Evolutionary conservation across 2,113 vertebrate genomes (phyloP), one percentile per base, ranked within the genome.

Genomic region (Galeopterus variegatus): DNA sequence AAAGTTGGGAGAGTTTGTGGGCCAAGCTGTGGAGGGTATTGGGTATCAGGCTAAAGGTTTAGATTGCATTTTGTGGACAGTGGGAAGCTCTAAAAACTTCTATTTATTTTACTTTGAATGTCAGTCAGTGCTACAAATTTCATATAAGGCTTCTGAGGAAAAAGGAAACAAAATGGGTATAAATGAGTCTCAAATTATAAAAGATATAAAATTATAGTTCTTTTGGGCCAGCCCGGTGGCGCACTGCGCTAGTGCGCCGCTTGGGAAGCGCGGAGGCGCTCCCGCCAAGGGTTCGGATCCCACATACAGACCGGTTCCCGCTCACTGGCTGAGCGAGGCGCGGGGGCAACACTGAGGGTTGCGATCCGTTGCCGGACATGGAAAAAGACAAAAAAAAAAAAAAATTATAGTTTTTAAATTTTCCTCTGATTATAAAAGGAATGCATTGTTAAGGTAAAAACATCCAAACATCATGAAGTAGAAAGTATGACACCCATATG

Each of bases 141-240:
- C 58, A 45, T 50, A n/a, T 80, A 73, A 93, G 33, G 54, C 17
- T 90, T 90, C 21, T 62, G 41, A 95, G 67, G 81, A 54, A 58
- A 86, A 86, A 87, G 81, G 45, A 56, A 85, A 75, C 48, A 85
- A 89, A 75, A 60, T 79, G 31, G 81, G 9, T 84, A 13, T 85
- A 33, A 85, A 28, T 52, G 41, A 81, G 13, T 65, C 12, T 83
- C 23, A 36, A 88, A 76, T 76, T 41, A 69, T 48, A 77, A 45
- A 86, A 80, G 26, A 48, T 81, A 84, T 1, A 83, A 69, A 54
- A 64, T 70, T 31, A 60, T 23, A 76, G n/a, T n/a, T n/a, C n/a
- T n/a, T n/a, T n/a, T n/a, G n/a, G n/a, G n/a, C n/a, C n/a, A n/a
- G n/a, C n/a, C n/a, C n/a, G n/a, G n/a, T n/a, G n/a, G n/a, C n/a